These are phyloP conservation scores for Miopithecus talapoin DNA, from an alignment of 2,797 vertebrate species.

Conservation along the genomic window DNA sequence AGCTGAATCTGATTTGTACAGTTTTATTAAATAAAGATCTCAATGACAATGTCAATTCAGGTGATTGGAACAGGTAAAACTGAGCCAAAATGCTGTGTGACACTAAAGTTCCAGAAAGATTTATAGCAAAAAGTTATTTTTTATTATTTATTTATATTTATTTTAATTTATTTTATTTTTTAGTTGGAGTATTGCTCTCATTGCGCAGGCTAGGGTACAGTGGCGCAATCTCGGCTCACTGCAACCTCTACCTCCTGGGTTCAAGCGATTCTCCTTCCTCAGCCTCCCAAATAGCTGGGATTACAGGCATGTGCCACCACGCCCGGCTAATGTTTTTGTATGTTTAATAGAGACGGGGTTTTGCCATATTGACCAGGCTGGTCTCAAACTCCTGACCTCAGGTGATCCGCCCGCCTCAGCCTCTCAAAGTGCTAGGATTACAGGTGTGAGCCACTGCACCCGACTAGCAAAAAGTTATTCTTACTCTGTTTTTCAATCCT, in stretches of 20 bases:
- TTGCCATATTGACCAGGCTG: background rate
- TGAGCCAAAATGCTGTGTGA: background rate
- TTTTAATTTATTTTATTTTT: background rate
- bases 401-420: background rate
- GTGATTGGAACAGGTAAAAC: background rate
- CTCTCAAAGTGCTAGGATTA: background rate
- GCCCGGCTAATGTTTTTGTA: background rate
- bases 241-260: background rate
- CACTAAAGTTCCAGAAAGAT: background rate
- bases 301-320: background rate
- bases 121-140: background rate
- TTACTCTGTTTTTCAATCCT: background rate
- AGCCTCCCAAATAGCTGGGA: background rate
- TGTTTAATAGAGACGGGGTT: background rate
- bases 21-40: background rate
- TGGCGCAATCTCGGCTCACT: background rate
- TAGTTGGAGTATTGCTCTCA: background rate
- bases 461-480: background rate
- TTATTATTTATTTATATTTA: background rate
- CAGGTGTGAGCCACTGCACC: background rate
- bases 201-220: background rate
- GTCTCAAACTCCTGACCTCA: background rate
- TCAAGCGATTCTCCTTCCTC: background rate
- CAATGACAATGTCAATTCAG: accelerated
- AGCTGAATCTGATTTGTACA: background rate